These are phyloP conservation scores for Oppia nitens DNA, from an alignment of 1,140 invertebrate species.

Conservation along the genomic window DNA sequence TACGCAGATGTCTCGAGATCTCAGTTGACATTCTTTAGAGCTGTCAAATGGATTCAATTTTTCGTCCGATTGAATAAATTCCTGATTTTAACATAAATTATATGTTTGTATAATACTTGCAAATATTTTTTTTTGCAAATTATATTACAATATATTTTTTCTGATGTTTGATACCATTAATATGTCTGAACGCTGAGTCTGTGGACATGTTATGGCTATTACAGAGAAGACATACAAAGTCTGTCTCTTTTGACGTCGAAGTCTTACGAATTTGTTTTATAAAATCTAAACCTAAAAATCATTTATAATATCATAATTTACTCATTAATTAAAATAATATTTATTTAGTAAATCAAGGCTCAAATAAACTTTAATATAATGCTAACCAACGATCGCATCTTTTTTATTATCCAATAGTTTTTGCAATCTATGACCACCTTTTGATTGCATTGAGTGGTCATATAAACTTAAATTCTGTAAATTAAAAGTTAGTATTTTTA, in stretches of 20 bases:
- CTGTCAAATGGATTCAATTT: too few species aligned
- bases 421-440: not conserved
- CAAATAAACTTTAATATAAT: not conserved
- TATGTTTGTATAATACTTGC: not conserved
- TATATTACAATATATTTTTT: not conserved
- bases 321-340: too few species aligned
- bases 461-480: not conserved
- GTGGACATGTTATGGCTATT: not conserved
- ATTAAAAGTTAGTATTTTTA: not conserved
- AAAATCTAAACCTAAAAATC: not conserved
- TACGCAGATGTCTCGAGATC: not conserved
- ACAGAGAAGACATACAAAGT: not conserved
- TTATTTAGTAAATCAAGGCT: too few species aligned
- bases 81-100: not conserved
- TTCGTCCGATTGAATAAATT: not conserved
- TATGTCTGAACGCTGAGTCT: not conserved
- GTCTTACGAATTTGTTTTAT: not conserved
- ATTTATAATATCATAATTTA: not conserved
- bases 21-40: not conserved
- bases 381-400: not conserved
- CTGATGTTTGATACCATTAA: not conserved
- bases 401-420: not conserved
- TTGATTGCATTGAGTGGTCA: not conserved
- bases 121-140: not conserved
- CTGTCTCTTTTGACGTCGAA: not conserved